Base-by-base conservation (phyloP, 2,113 vertebrate species). In the Lepus europaeus region DNA sequence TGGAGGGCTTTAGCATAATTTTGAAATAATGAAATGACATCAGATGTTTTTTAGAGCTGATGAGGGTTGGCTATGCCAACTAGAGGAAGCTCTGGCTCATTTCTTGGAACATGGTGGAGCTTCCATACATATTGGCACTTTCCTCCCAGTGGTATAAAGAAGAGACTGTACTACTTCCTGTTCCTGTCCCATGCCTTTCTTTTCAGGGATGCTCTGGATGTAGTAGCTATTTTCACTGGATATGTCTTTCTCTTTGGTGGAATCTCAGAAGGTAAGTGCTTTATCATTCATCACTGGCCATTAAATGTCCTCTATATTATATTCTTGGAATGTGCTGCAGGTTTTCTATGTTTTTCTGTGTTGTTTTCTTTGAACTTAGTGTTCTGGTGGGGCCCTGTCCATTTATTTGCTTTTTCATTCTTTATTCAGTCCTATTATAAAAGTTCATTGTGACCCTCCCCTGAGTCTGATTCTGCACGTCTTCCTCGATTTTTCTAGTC, bases 301-400 rank as follows among this genome's bases (percentile, higher is more conserved):
- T 78, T 76, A 63, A 2, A 53, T 87, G 45, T 63, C 12, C 7
- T 59, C 53, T 23, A 11, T 33, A 63, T 82, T 56, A 69, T 82
- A 76, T 82, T n/a, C 39, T 63, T 82, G 27, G 20, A 69, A 0
- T 69, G 1, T 63, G 6, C 12, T 29, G 2, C 6, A 59, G 33
- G 10, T 13, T 33, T 31, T 9, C 27, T 64, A 3, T 69, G 19
- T 2, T 80, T 89, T 80, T 59, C 19, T 49, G 39, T 49, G 9
- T n/a, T 86, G 2, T 10, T 83, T 87, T 83, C 56, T 74, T 83
- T 31, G 12, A 83, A 78, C 10, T 22, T 88, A 51, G 7, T 63
- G 27, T 39, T 59, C 33, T 0, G 2, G 5, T 53, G 8, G 13
- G 1, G 2, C 1, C 6, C 33, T 12, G 27, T 39, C 81, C 29